phyloP scores from a whole-genome alignment of 2,113 vertebrate genomes.

The Anhinga anhinga region DNA sequence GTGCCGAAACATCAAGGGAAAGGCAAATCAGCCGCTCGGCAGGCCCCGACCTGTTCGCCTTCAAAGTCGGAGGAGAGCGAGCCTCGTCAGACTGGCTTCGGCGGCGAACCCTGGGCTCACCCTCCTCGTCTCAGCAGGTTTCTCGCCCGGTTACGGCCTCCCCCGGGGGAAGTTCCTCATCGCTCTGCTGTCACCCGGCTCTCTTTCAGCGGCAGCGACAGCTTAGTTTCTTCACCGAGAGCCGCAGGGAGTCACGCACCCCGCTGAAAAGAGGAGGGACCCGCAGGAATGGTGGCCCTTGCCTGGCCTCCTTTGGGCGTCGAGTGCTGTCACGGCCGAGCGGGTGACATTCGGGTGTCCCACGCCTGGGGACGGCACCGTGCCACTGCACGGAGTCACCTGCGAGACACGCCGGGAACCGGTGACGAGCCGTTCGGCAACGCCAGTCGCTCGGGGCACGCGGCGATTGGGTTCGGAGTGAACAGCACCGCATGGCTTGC shows the following conservation, averaged over 20 bases:
- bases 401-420: fast-evolving
- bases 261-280: neutral
- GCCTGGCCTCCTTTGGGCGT: no score
- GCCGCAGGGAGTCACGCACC: neutral
- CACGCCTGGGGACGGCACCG: neutral
- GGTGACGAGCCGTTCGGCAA: neutral
- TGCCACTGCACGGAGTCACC: neutral
- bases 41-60: neutral
- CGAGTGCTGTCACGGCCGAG: neutral
- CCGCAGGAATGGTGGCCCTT: fast-evolving
- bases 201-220: neutral
- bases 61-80: neutral
- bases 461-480: neutral
- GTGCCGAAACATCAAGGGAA: neutral
- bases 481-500: neutral
- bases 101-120: neutral
- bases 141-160: no score
- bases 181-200: neutral
- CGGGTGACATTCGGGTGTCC: neutral
- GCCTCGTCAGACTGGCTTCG: neutral
- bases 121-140: neutral
- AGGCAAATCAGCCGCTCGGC: neutral
- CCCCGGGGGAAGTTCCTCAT: neutral
- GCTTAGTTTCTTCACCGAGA: neutral
- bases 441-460: neutral